Evolutionary conservation across 1,140 invertebrate genomes (phyloP).

Genomic region (Tetranychus urticae): DNA sequence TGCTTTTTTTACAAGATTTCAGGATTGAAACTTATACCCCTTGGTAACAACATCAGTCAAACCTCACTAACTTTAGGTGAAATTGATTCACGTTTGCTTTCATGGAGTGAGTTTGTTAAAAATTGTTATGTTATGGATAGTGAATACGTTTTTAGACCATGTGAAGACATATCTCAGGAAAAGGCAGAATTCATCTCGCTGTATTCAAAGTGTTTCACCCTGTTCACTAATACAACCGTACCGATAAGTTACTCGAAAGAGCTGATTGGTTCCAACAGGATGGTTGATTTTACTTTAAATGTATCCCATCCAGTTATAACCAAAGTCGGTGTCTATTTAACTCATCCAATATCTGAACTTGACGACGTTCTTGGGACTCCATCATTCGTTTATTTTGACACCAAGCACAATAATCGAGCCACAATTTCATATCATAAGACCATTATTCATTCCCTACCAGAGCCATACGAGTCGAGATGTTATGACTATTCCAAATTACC

Average conservation of each 20-base stretch:
- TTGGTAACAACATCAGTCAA: background rate
- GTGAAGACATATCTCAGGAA: background rate
- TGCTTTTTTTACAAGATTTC: background rate
- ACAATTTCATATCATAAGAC: background rate
- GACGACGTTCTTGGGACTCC: background rate
- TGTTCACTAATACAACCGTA: background rate
- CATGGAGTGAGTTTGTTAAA: background rate
- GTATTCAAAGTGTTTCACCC: background rate
- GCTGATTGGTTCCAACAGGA: background rate
- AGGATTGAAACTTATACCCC: background rate
- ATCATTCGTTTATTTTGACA: background rate
- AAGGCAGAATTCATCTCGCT: background rate
- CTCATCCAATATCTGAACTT: background rate
- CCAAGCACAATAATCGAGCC: background rate
- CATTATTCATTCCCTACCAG: background rate
- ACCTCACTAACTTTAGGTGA: background rate
- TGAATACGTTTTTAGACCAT: background rate
- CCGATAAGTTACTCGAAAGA: background rate
- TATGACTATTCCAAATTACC: background rate
- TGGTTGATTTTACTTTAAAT: background rate
- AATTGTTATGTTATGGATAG: background rate
- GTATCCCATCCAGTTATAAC: background rate
- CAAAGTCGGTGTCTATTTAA: background rate
- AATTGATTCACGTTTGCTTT: background rate
- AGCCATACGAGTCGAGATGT: background rate